These are phyloP conservation scores for Drosophila funebris DNA, from an alignment of 1,140 invertebrate genomes.

Conservation along the genomic window DNA sequence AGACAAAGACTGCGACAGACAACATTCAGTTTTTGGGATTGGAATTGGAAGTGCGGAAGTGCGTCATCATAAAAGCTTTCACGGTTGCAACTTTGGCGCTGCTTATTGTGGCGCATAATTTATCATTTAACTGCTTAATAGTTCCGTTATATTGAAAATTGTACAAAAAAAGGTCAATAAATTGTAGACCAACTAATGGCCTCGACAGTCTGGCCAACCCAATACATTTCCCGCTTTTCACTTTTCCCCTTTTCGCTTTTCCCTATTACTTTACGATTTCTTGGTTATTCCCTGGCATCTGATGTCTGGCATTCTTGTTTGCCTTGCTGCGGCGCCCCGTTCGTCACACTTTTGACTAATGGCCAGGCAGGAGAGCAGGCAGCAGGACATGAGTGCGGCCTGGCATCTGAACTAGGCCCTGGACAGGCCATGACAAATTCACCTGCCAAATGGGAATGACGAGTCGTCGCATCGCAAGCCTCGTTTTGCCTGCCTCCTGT, in stretches of 20 bases:
- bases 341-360: constrained; percentile 76
- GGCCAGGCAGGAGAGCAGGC: constrained; percentile 28
- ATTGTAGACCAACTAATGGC: constrained; percentile 53
- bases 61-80: constrained; percentile 82
- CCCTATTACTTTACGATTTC: neutral
- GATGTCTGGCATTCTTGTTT: constrained; percentile 29
- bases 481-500: neutral
- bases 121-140: constrained; percentile 82
- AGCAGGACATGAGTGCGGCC: neutral
- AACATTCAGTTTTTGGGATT: constrained; percentile 29
- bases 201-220: constrained; percentile 4
- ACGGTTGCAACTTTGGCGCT: constrained; percentile 52
- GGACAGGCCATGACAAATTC: constrained; percentile 63
- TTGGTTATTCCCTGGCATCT: neutral
- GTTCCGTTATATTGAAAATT: constrained; percentile 77
- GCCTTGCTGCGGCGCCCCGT: constrained; percentile 43
- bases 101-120: constrained; percentile 80
- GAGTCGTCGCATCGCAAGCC: constrained; percentile 3
- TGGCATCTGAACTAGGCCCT: neutral
- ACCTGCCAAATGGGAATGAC: constrained; percentile 54
- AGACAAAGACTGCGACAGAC: constrained; percentile 21
- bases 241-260: neutral
- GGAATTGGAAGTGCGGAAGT: constrained; percentile 58
- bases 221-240: neutral
- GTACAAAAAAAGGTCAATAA: constrained; percentile 59